Conservation (phyloP, 2,113 vertebrate species). For the Nycticebus coucang region DNA sequence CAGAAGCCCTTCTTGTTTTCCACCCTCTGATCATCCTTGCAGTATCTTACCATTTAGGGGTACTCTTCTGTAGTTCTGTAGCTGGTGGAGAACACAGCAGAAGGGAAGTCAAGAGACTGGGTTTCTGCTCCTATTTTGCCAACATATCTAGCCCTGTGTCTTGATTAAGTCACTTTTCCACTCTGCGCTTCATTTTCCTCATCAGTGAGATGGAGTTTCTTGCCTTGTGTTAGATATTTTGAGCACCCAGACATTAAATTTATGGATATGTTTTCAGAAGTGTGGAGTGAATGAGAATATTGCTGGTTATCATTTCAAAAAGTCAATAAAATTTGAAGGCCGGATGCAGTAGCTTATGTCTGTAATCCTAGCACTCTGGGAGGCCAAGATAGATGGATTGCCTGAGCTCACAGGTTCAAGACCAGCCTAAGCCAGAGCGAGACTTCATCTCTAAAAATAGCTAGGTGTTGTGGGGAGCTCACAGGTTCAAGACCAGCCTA, state of each 20-base stretch:
- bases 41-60: background rate
- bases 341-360: no score
- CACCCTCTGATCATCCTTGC: background rate
- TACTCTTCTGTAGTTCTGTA: background rate
- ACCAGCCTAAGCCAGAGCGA: no score
- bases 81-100: background rate
- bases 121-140: background rate
- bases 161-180: background rate
- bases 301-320: background rate
- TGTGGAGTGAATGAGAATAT: background rate
- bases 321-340: background rate
- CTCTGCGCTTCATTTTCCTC: background rate
- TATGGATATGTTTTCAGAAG: background rate
- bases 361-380: no score
- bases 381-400: no score
- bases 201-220: background rate
- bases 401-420: no score
- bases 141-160: background rate
- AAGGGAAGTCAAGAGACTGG: background rate
- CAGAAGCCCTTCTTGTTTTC: conserved; percentile 3
- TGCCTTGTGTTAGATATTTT: background rate
- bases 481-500: no score
- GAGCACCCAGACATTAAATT: background rate
- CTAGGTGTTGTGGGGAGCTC: no score
- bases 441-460: no score